A percentile compares a stretch with the other conserved stretches of the same genome.
Evolutionary conservation across 2,797 vertebrate species (phyloP).

Genomic region (Tragelaphus oryx): DNA sequence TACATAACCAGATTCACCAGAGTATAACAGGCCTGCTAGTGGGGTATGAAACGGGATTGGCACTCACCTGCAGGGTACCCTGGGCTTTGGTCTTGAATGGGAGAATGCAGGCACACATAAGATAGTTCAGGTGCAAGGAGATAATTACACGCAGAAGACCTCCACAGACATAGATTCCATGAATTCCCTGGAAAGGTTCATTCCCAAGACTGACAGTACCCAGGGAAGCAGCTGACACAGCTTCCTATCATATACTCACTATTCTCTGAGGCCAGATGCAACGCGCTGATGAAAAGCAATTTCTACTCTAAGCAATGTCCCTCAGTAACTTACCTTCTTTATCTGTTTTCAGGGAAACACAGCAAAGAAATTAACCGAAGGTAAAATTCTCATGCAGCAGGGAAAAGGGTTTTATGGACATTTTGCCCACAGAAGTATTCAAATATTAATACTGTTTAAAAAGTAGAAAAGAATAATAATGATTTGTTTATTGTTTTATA

Average conservation of each 20-base stretch:
- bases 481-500: neutral
- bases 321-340: neutral
- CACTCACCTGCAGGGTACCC: fast-evolving
- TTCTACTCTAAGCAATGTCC: neutral
- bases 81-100: neutral
- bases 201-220: neutral
- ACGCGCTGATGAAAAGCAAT: neutral
- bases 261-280: neutral
- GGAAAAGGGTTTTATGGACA: neutral
- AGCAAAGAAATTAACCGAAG: neutral
- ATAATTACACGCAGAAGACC: fast-evolving
- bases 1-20: fast-evolving
- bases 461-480: neutral
- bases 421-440: neutral
- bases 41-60: too few relatives aligned
- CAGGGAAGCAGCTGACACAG: neutral
- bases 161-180: neutral
- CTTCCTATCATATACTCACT: neutral
- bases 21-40: fast-evolving
- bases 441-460: neutral
- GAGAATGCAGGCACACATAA: too few relatives aligned
- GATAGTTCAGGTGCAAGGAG: neutral
- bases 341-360: neutral
- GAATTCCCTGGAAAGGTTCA: neutral
- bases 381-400: neutral